Base-by-base conservation (phyloP, 2,797 vertebrate species). In the Micropoecilia bifurca region DNA sequence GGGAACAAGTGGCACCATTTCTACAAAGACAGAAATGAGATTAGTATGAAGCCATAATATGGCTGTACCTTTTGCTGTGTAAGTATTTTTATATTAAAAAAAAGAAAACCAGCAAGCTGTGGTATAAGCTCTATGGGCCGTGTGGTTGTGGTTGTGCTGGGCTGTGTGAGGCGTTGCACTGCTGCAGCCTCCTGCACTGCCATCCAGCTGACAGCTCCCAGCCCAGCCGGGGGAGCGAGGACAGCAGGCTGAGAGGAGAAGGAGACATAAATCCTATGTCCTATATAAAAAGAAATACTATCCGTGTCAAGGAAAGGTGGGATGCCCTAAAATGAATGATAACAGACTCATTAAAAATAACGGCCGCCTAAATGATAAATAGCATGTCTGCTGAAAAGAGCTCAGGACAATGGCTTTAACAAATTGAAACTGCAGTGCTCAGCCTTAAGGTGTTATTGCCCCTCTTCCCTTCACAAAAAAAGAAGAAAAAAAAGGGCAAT, bases 301-400 rank as follows among this genome's bases (percentile, higher is more conserved):
- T 95, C 95, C 81, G 85, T 96, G 96, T 96, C 96, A 96, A 90
- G 92, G 94, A 96, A 95, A 96, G 96, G 96, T 96, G 95, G 95
- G 94, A 94, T 95, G 95, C 94, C 95, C 95, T 96, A 96, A 96
- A 96, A 96, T 96, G 95, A 96, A 96, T 96, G 96, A 96, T 96
- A 96, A 96, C 96, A 95, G 95, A 94, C 95, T 96, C 96, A 96
- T 96, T 96, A 96, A 96, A 96, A 96, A 94, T 96, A 96, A 96
- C 95, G 91, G 94, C 94, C 88, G 81, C 86, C 93, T 94, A 93
- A 93, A 95, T 96, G 96, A 96, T 96, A 92, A 96, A 96, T 95
- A 94, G 95, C 93, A 85, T 28, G 89, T 85, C 93, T 94, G 78
- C 90, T 90, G 90, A 95, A 94, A 93, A 91, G 93, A 95, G 93